Base-by-base conservation (phyloP, 2,797 vertebrate genomes). In the Enteromius mattozi region DNA sequence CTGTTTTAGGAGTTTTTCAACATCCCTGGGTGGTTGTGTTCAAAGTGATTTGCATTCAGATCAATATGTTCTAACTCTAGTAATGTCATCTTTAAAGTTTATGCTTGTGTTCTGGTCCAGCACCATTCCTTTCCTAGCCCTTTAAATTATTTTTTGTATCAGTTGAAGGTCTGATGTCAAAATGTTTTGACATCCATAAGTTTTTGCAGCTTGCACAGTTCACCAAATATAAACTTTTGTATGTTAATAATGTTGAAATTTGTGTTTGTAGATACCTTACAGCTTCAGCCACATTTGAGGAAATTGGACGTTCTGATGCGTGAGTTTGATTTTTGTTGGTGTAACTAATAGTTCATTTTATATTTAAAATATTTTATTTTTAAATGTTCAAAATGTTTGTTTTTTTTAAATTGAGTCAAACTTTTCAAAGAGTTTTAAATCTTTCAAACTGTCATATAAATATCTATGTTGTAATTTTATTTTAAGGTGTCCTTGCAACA, bases 231-330 rank as follows among this genome's bases (percentile, higher is more conserved):
- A 61, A 33, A 63, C 0, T 19, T 82, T 30, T 70, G 35, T 37
- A 56, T 78, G 47, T 66, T 21, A 30, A 45, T 78, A 56, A 72
- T 78, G 17, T 86, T 47, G 9, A n/a, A 75, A 61, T 84, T 7
- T 78, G 74, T 88, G 16, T 89, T 94, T 95, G 69, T 95, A 97
- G 96, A 90, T 97, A 97, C 90, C 93, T 96, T 91, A 93, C 95
- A 88, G 96, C 97, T 89, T 95, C 95, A 81, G 95, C 95, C 84
- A 96, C 97, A 79, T 86, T 97, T 94, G 96, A 97, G 40, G 96
- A 97, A 94, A 93, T 96, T 92, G 95, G 95, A 91, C 94, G 93
- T 86, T 96, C 96, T 78, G 94, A 92, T 86, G 92, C 92, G 95
- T 97, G 93, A 97, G 96, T 94, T 87, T 93, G 69, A 49, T 78